These are phyloP conservation scores for Ctenicera cuprea DNA, from an alignment of 2,888 invertebrate species.

Conservation along the genomic window DNA sequence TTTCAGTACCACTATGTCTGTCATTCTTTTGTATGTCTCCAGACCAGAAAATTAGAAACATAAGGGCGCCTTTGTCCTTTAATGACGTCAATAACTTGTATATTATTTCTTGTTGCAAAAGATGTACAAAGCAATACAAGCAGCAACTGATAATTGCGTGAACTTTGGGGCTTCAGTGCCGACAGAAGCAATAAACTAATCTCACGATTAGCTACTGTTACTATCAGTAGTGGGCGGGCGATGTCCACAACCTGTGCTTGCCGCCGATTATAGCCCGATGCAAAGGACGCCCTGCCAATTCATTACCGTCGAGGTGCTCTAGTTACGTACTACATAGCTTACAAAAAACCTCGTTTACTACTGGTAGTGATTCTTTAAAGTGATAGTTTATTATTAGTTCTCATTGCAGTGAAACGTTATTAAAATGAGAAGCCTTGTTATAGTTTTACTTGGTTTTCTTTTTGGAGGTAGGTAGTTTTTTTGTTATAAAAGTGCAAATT, in stretches of 20 bases:
- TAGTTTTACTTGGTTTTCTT: neutral
- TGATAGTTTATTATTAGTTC: neutral
- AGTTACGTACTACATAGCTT: conserved; percentile 15
- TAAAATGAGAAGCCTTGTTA: neutral
- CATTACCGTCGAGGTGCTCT: conserved; percentile 39
- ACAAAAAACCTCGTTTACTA: neutral
- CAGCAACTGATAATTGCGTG: too few relatives aligned
- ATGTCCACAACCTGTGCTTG: conserved; percentile 37
- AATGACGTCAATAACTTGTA: too few relatives aligned
- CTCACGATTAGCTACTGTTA: conserved; percentile 6
- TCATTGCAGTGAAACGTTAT: neutral
- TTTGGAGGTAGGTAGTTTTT: conserved; percentile 5
- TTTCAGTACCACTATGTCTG: too few relatives aligned
- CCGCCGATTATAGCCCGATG: conserved; percentile 40
- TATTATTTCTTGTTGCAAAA: too few relatives aligned
- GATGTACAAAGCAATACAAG: too few relatives aligned
- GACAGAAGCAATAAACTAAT: too few relatives aligned
- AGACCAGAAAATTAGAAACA: too few relatives aligned
- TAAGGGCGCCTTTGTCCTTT: too few relatives aligned
- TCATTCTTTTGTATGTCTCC: too few relatives aligned
- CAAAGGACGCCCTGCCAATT: conserved; percentile 48
- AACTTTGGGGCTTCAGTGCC: too few relatives aligned
- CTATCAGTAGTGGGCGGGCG: conserved; percentile 41
- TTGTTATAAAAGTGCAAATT: too few relatives aligned
- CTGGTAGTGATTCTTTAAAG: neutral